Evolutionary conservation across 2,888 invertebrate species (phyloP), one percentile per base, ranked within the genome.

Genomic region (Trissolcus brochymenae): DNA sequence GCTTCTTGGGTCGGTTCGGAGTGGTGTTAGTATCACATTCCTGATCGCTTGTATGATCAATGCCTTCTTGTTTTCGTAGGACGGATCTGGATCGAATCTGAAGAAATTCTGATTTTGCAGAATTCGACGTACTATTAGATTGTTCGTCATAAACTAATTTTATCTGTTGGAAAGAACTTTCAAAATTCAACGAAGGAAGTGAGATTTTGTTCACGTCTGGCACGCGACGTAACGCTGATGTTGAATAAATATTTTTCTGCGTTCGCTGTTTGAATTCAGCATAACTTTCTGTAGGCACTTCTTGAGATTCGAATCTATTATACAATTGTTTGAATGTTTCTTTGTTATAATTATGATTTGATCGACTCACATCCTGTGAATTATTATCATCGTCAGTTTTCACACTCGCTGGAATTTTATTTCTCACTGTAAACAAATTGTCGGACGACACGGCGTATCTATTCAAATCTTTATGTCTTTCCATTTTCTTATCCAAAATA

Each of bases 261-360:
- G 85, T 84, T n/a, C 87, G 83, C n/a, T 84, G 83, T 70, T 87
- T 87, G 56, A 86, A 88, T 0, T 84, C 84, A 6, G 87, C 87
- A 50, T 88, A 87, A 53, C 82, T 87, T 54, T 88, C 88, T 1
- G 81, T 82, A 2, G 86, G 84, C 11, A 84, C 81, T 60, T 87
- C 86, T 43, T 86, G 85, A 6, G 82, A 76, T 25, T 84, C 84
- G 64, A 87, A 88, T 46, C 84, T 85, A 51, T 86, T 84, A 65
- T 87, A 85, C 14, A 88, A 79, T 55, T 84, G 83, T 17, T 83
- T 87, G 53, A 87, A 85, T 1, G 85, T 82, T 56, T 86, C 85
- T n/a, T 76, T 81, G 9, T 71, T 79, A 70, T 81, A 81, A 43
- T 76, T 82, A 60, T 61, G 73, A 76, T 84, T 81, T 3, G 81